phyloP scores from a whole-genome alignment of 2,113 vertebrate species.

The Microtus richardsoni region DNA sequence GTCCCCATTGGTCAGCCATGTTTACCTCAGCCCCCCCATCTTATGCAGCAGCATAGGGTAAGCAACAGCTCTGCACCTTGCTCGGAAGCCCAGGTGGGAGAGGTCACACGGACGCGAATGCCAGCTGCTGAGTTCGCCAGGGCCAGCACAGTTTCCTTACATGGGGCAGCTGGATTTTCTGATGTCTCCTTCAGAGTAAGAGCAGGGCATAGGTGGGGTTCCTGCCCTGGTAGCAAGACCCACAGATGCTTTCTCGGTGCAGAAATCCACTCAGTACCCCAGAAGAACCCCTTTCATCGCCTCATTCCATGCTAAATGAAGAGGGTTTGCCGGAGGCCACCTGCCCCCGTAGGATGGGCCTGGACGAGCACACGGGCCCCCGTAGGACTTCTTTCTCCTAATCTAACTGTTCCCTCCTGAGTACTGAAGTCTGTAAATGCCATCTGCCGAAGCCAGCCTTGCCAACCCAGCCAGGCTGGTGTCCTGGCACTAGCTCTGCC shows the following conservation, averaged over 20 bases:
- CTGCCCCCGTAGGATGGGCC: not conserved
- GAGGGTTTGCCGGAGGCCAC: not conserved
- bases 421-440: not conserved
- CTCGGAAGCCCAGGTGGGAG: not conserved
- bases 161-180: not conserved
- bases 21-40: not conserved
- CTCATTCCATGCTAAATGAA: not conserved
- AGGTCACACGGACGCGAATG: not conserved
- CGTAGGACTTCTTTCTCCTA: not conserved
- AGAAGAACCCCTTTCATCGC: not conserved
- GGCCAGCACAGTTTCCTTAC: not conserved
- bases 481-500: not conserved
- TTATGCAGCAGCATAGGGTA: rapidly evolving
- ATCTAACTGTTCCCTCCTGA: not conserved
- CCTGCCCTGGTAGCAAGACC: not conserved
- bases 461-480: not conserved
- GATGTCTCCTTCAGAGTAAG: not conserved
- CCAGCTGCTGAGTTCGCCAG: not conserved
- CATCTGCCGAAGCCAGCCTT: constrained; percentile 27
- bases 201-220: too few relatives aligned
- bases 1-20: not conserved
- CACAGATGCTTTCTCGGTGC: not conserved
- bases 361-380: not conserved
- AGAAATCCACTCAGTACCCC: not conserved
- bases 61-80: not conserved